Base-by-base conservation (phyloP, 2,113 vertebrate species). In the Riparia riparia region DNA sequence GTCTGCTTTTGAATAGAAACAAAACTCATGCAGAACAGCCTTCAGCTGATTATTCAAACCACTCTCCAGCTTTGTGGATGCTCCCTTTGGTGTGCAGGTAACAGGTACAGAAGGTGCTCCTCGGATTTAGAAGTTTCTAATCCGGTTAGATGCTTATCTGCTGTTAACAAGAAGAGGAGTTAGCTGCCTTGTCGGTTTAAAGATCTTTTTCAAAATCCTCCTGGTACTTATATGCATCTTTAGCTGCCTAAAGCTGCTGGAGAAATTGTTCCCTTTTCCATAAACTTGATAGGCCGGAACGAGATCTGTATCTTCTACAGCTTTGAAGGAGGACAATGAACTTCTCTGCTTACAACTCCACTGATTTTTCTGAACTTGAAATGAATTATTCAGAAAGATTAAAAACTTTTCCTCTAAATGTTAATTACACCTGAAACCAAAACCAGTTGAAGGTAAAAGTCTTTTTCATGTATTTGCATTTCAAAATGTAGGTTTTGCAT, bases 151-250 rank as follows among this genome's bases (percentile, higher is more conserved):
- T 69, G 77, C 65, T 72, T 94, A 86, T 91, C 93, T 84, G 57
- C 57, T 32, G 14, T 74, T 91, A 81, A 74, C 15, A 78, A 54
- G 77, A 89, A 56, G 14, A 31, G 56, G 83, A 78, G 51, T 49
- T 71, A 94, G 73, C 61, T 94, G 83, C 53, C 61, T 91, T 93
- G 80, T 51, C 31, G 41, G 51, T 82, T 93, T 93, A 92, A 66
- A 70, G 82, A 63, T 90, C 64, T 57, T 79, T 76, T 71, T 69
- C 73, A 79, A 84, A 97, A 93, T 91, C 91, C 69, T 87, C 6
- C 15, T 37, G 69, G n/a, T 89, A 69, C 60, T 95, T 95, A 93
- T 5, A 44, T 61, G 65, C 45, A 61, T 94, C 93, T 81, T 78
- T 39, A 87, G 53, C 91, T 82, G 72, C 77, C 51, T 93, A 32